phyloP scores from a whole-genome alignment of 2,113 vertebrate genomes.

The Pogonocichla stellata region DNA sequence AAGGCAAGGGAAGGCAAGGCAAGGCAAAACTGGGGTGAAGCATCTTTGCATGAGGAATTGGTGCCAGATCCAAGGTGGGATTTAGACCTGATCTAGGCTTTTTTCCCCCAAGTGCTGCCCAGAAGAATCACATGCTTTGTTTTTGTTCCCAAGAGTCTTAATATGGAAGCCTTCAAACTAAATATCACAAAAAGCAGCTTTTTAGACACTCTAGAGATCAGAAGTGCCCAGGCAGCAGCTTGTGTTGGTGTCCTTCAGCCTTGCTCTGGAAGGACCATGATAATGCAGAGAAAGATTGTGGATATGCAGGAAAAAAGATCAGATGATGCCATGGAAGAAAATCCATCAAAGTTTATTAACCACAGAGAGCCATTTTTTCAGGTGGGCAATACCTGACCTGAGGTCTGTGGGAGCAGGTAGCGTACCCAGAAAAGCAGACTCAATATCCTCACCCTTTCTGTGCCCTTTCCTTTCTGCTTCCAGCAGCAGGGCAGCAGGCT shows the following conservation, averaged over 20 bases:
- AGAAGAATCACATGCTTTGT: background rate
- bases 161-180: background rate
- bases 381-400: background rate
- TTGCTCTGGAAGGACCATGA: background rate
- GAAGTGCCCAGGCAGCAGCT: background rate
- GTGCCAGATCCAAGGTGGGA: background rate
- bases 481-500: background rate
- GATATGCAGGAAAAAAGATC: background rate
- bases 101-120: background rate
- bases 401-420: background rate
- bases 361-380: background rate
- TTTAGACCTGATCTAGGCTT: background rate
- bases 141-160: background rate
- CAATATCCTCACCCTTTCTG: background rate
- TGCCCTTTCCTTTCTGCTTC: background rate
- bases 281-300: background rate
- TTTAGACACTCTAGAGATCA: background rate
- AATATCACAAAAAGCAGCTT: background rate
- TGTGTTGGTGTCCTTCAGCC: background rate
- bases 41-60: accelerated
- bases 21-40: background rate
- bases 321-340: background rate
- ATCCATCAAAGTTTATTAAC: background rate
- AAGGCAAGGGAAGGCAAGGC: background rate
- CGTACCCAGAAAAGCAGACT: background rate